Conservation (phyloP, 2,888 invertebrate species). For the Choristoneura rosaceana region DNA sequence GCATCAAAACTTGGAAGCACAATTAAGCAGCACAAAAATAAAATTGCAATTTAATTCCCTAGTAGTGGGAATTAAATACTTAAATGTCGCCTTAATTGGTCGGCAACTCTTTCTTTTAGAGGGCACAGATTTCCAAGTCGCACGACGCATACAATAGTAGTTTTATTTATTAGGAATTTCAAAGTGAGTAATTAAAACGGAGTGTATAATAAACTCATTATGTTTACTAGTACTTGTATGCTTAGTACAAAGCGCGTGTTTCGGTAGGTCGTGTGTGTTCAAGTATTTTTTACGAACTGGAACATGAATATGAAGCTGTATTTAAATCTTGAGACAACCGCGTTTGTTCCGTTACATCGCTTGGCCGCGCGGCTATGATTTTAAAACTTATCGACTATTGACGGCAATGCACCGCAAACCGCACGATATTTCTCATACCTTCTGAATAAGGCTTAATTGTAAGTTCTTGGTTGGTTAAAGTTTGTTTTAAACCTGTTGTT, state of each 20-base stretch:
- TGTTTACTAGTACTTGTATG: slow-evolving; percentile 18
- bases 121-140: slow-evolving; percentile 44
- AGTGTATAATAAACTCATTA: slow-evolving; percentile 14
- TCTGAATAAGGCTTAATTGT: too few relatives aligned
- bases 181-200: slow-evolving; percentile 3
- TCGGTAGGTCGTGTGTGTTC: neutral
- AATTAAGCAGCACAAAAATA: slow-evolving; percentile 75
- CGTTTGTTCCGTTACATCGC: too few relatives aligned
- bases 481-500: too few relatives aligned
- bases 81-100: slow-evolving; percentile 71
- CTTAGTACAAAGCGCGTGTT: slow-evolving; percentile 15
- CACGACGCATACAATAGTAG: slow-evolving; percentile 50
- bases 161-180: slow-evolving; percentile 27
- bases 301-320: too few relatives aligned
- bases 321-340: too few relatives aligned
- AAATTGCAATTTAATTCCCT: slow-evolving; percentile 75
- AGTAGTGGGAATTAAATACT: slow-evolving; percentile 69
- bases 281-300: neutral
- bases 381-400: too few relatives aligned
- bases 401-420: too few relatives aligned
- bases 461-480: too few relatives aligned
- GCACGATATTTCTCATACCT: too few relatives aligned
- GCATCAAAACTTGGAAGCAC: slow-evolving; percentile 63
- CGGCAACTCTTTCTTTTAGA: slow-evolving; percentile 34
- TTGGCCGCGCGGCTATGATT: too few relatives aligned